Base-by-base conservation (phyloP, 2,888 invertebrate genomes). In the Cryptocephalus moraei region DNA sequence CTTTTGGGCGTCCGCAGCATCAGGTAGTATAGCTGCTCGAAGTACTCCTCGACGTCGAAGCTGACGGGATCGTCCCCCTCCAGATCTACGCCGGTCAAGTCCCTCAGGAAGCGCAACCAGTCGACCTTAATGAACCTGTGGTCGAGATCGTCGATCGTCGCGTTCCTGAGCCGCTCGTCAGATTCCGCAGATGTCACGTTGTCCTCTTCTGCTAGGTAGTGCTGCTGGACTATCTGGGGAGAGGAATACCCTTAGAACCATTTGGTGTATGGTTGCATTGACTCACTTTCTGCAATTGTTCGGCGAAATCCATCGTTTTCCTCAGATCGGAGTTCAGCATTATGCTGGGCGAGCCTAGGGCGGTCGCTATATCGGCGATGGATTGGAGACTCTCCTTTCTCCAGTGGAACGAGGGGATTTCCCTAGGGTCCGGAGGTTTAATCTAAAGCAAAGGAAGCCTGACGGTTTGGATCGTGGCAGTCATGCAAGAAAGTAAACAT, bases 41-140 rank as follows among this genome's bases (percentile, higher is more conserved):
- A 48, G 46, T 60, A 64, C 33, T 54, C 48, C 10, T 55, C 50
- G 4, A 53, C 43, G 12, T 55, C 51, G 40, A 62, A 57, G 10
- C 58, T 14, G 10, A 65, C 51, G 10, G 42, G 33, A 49, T 62
- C 58, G 8, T 58, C 49, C 39, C 55, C 53, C 4, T 43, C 55
- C 8, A 65, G 40, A 8, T 48, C 31, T 8, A 60, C 38, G 9
- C 51, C 55, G 4, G 62, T 56, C 8, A 65, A 50, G 39, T 62
- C 55, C 39, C 49, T 54, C 9, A 66, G 45, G 41, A 63, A 63
- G 12, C 56, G 49, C 32, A 60, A 10, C 66, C 66, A 66, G 39
- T 58, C 51, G 9, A 63, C 50, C 41, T 53, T 49, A 9, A 54
- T 47, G 8, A 53, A 57, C 33, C 50, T 52, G 33, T 54, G 49